Evolutionary conservation across 1,140 invertebrate species (phyloP).

Genomic region (Neoseiulus cucumeris): DNA sequence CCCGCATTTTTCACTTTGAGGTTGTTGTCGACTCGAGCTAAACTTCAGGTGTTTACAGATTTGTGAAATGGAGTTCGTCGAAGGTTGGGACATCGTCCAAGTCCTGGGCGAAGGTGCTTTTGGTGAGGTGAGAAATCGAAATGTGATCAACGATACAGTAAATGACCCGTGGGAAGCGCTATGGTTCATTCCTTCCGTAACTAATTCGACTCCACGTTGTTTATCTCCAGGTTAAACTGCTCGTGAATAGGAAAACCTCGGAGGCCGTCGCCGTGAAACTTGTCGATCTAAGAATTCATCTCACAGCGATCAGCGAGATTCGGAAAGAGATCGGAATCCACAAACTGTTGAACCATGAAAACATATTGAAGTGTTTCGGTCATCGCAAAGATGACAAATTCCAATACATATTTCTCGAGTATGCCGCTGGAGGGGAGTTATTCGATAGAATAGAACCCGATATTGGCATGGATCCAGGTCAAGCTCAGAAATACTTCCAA

Average conservation of each 20-base stretch:
- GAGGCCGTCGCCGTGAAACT: conserved; percentile 85
- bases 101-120: conserved; percentile 86
- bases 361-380: conserved; percentile 73
- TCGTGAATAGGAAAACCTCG: conserved; percentile 56
- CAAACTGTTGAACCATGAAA: conserved; percentile 54
- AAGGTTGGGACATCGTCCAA: conserved; percentile 77
- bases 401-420: conserved; percentile 89
- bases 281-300: conserved; percentile 48
- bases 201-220: too few species aligned
- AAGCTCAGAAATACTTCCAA: conserved; percentile 69
- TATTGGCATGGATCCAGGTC: conserved; percentile 55
- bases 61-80: conserved; percentile 48
- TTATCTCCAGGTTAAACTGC: conserved; percentile 58
- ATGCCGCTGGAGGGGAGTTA: conserved; percentile 83
- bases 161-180: too few species aligned
- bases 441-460: conserved; percentile 97
- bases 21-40: too few species aligned
- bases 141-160: too few species aligned
- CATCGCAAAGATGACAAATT: conserved; percentile 44
- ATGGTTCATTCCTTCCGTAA: too few species aligned
- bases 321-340: conserved; percentile 51
- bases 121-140: conserved; percentile 45
- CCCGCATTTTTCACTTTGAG: too few species aligned
- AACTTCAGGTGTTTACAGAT: too few species aligned
- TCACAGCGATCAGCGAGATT: conserved; percentile 38